Conservation (phyloP, 1,140 invertebrate species). For the Listronotus oregonensis region DNA sequence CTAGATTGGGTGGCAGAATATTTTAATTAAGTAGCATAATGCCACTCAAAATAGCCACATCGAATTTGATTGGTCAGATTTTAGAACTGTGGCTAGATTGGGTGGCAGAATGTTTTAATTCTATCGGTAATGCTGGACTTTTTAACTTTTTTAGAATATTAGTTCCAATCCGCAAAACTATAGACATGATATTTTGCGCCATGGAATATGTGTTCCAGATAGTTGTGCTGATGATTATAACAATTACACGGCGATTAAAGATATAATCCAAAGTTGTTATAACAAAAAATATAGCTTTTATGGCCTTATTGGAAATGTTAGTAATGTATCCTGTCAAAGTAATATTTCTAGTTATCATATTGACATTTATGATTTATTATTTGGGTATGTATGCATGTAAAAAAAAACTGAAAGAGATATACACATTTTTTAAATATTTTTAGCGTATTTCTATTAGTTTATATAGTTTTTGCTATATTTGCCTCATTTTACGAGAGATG, state of each 20-base stretch:
- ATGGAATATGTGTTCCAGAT: conserved; percentile 39
- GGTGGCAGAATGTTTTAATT: no score
- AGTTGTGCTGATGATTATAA: conserved; percentile 20
- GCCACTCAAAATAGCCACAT: no score
- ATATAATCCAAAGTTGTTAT: conserved; percentile 33
- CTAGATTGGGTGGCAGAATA: no score
- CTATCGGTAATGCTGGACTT: no score
- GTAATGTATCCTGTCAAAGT: conserved; percentile 26
- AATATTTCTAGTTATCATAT: conserved; percentile 13
- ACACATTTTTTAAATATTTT: conserved; percentile 19
- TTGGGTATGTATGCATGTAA: conserved; percentile 25
- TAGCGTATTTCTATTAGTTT: conserved; percentile 32
- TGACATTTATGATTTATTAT: conserved; percentile 31
- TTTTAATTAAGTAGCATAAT: no score
- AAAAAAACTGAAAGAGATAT: no score
- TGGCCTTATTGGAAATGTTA: conserved; percentile 29
- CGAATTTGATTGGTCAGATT: no score
- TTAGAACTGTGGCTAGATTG: no score
- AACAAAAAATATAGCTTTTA: conserved; percentile 25
- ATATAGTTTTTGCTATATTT: conserved; percentile 29
- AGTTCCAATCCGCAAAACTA: conserved; percentile 38
- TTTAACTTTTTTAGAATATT: conserved; percentile 28
- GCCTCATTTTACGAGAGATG: conserved; percentile 37
- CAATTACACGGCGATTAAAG: neutral
- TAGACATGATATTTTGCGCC: conserved; percentile 36